Evolutionary conservation across 2,113 vertebrate genomes (phyloP).

Genomic region (Macheiramphus alcinus): DNA sequence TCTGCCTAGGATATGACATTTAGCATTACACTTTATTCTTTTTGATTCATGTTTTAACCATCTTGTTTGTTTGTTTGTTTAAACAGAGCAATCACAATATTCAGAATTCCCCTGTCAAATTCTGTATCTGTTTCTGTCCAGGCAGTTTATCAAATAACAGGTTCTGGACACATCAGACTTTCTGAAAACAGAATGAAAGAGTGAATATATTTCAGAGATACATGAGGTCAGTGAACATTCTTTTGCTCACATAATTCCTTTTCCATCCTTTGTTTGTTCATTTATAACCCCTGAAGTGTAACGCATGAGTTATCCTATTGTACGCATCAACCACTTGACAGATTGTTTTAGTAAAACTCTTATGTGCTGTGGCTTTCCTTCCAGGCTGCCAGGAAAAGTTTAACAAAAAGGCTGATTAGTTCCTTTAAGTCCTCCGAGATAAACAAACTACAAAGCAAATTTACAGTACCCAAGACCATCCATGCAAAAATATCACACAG

Average conservation of each 20-base stretch:
- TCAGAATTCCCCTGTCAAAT: neutral
- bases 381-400: neutral
- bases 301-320: neutral
- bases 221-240: neutral
- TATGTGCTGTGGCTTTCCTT: neutral
- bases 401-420: neutral
- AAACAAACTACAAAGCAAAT: slow-evolving; percentile 8
- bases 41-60: neutral
- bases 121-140: neutral
- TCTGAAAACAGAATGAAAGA: neutral
- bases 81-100: neutral
- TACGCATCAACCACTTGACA: neutral
- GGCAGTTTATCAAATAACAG: neutral
- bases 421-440: neutral
- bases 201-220: neutral
- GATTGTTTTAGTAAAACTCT: slow-evolving; percentile 12
- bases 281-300: neutral
- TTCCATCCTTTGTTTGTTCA: neutral
- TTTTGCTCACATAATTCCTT: neutral
- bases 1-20: neutral
- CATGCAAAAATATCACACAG: neutral
- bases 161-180: neutral
- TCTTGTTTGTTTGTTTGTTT: neutral
- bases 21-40: neutral
- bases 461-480: neutral